These are phyloP conservation scores for Passer domesticus DNA, from an alignment of 2,113 vertebrate genomes.

Conservation along the genomic window DNA sequence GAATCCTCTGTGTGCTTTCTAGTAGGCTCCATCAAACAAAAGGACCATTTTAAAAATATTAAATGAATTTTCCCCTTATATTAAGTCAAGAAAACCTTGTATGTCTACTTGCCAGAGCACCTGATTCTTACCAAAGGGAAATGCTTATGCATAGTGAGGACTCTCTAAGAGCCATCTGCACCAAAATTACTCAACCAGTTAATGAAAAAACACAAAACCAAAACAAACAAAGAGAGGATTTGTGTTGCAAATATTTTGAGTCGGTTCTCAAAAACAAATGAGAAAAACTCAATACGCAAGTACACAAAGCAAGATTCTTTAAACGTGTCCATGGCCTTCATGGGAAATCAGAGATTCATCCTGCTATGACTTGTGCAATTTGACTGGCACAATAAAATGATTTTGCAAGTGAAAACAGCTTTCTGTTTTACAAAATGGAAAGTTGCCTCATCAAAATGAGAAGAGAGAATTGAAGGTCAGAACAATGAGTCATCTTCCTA, in stretches of 20 bases:
- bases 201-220: background rate
- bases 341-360: conserved; percentile 18
- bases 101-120: background rate
- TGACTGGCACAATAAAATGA: conserved; percentile 26
- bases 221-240: background rate
- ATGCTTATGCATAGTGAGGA: background rate
- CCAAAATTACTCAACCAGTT: background rate
- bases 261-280: background rate
- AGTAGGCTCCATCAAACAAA: background rate
- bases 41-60: background rate
- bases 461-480: conserved; percentile 31
- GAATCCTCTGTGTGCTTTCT: background rate
- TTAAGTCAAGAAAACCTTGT: background rate
- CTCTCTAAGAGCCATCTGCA: background rate
- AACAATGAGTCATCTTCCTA: conserved; percentile 45
- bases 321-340: background rate
- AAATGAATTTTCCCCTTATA: background rate
- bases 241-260: background rate
- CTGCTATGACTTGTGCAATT: background rate
- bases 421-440: conserved; percentile 30
- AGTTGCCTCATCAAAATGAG: conserved; percentile 41
- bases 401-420: conserved; percentile 60
- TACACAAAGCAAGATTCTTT: background rate
- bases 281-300: background rate
- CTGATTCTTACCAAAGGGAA: background rate